phyloP scores from a whole-genome alignment of 1,140 invertebrate species.

The Heterodera schachtii region DNA sequence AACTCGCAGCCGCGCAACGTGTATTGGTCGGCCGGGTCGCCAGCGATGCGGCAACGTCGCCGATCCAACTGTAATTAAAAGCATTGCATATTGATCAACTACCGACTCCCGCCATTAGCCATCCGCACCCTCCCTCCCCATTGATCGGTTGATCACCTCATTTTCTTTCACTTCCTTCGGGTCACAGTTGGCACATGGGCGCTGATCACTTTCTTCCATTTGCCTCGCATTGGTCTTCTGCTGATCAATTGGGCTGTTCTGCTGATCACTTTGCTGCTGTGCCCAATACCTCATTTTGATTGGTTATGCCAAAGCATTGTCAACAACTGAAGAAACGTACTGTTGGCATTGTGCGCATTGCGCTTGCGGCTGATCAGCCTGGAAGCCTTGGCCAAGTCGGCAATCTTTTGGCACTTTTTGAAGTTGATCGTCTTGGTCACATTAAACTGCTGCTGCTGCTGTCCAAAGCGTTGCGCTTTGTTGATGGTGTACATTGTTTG shows the following conservation, averaged over 20 bases:
- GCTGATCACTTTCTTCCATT: conserved; percentile 19
- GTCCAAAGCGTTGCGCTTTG: background rate
- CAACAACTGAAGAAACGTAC: background rate
- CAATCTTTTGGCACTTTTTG: conserved; percentile 51
- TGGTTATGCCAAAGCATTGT: background rate
- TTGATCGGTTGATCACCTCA: too few species aligned
- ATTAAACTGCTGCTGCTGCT: conserved; percentile 54
- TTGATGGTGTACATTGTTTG: conserved; percentile 41
- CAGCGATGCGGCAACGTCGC: conserved; percentile 2
- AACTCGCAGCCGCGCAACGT: conserved; percentile 26
- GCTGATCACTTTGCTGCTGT: background rate
- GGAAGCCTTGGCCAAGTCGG: too few species aligned
- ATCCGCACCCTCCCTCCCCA: background rate
- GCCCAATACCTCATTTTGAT: conserved; percentile 24
- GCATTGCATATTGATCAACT: background rate
- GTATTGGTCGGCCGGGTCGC: conserved; percentile 6
- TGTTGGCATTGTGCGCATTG: conserved; percentile 30
- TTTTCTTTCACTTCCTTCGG: conserved; percentile 37
- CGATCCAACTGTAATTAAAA: conserved; percentile 10
- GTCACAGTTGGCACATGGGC: conserved; percentile 27
- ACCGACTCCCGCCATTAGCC: too few species aligned
- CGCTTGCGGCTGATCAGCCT: background rate
- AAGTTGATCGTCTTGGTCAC: too few species aligned
- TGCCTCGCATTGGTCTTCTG: conserved; percentile 20
- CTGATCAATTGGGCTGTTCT: background rate